Evolutionary conservation across 2,888 invertebrate species (phyloP).

Genomic region (Heliconius hortense): DNA sequence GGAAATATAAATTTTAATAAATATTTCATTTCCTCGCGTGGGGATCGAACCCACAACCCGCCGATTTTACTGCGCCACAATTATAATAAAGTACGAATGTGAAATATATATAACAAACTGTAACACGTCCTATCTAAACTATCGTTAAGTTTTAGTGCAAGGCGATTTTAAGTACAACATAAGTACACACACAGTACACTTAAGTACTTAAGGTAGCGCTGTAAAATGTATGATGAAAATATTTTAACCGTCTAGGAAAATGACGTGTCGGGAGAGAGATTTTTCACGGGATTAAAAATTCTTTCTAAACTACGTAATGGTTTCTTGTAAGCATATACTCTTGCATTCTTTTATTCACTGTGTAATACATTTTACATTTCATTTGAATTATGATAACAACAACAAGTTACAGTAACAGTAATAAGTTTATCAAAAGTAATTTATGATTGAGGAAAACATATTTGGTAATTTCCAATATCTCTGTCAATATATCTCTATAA

Average conservation of each 20-base stretch:
- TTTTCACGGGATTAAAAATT: slow-evolving; percentile 19
- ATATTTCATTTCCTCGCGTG: no score
- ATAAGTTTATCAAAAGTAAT: neutral
- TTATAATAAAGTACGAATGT: neutral
- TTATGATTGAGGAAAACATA: neutral
- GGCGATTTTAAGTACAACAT: slow-evolving; percentile 32
- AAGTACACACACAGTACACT: slow-evolving; percentile 23
- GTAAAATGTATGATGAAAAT: slow-evolving; percentile 26
- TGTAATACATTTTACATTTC: neutral
- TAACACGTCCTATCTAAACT: slow-evolving; percentile 37
- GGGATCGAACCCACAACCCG: no score
- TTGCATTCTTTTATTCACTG: neutral
- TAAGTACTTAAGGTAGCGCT: slow-evolving; percentile 31
- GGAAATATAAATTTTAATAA: no score
- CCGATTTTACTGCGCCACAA: no score
- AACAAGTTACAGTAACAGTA: no score
- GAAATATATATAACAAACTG: neutral
- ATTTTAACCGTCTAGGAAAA: slow-evolving; percentile 25
- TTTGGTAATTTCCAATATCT: neutral
- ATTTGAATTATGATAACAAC: neutral
- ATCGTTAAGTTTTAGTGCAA: slow-evolving; percentile 34
- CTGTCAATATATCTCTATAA: neutral
- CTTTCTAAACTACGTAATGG: slow-evolving; percentile 15
- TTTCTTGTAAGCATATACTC: neutral
- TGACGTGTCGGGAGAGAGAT: slow-evolving; percentile 17